These are phyloP conservation scores for Nansenia antarctica DNA, from an alignment of 2,113 vertebrate genomes.

Conservation along the genomic window DNA sequence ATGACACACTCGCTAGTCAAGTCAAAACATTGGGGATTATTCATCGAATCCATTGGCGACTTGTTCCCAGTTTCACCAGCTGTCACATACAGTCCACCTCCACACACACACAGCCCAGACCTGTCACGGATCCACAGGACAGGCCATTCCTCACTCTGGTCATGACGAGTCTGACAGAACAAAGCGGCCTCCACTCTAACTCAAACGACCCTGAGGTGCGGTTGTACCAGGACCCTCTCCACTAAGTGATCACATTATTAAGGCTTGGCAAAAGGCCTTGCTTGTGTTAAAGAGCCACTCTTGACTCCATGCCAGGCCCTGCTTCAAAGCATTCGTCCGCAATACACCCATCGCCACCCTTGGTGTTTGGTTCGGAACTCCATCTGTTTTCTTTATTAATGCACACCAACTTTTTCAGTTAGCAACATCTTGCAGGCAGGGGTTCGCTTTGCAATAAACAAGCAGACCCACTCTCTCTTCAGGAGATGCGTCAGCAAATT, in stretches of 20 bases:
- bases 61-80: no score
- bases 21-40: no score
- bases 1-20: no score
- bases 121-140: no score
- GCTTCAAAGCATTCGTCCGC: slow-evolving; percentile 29
- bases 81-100: no score
- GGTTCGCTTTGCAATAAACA: slow-evolving; percentile 18
- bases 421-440: not conserved
- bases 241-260: slow-evolving; percentile 45
- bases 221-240: slow-evolving; percentile 40
- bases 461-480: not conserved
- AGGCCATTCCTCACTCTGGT: no score
- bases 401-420: slow-evolving; percentile 12
- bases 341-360: slow-evolving; percentile 13
- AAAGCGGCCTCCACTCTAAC: slow-evolving; percentile 10
- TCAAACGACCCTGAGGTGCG: no score
- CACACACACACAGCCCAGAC: no score
- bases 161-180: no score
- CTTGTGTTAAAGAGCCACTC: slow-evolving; percentile 45
- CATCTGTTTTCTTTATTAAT: slow-evolving; percentile 52
- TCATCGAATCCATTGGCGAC: no score
- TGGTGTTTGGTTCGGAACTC: slow-evolving; percentile 29
- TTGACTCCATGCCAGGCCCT: slow-evolving; percentile 48
- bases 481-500: slow-evolving; percentile 3
- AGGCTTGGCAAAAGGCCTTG: slow-evolving; percentile 43